phyloP scores from a whole-genome alignment of 2,797 vertebrate genomes.

The Erpetoichthys calabaricus region DNA sequence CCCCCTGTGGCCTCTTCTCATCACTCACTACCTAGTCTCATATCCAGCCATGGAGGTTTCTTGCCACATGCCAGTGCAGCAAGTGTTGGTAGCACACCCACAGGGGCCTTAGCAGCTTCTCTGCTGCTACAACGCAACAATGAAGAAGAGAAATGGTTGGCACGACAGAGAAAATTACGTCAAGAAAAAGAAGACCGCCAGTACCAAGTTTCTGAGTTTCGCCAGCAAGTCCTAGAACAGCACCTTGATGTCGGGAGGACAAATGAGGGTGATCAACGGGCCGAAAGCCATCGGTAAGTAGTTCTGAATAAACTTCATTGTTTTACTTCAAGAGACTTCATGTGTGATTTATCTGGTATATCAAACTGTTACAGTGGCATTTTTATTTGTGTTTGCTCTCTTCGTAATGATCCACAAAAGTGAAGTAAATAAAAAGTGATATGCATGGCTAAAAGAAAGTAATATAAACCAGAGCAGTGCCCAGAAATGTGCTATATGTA shows the following conservation, averaged over 20 bases:
- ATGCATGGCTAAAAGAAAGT: too few relatives aligned
- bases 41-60: slow-evolving; percentile 69
- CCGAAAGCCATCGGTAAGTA: slow-evolving; percentile 66
- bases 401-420: too few relatives aligned
- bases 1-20: slow-evolving; percentile 51
- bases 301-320: neutral
- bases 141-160: slow-evolving; percentile 93
- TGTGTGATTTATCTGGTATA: too few relatives aligned
- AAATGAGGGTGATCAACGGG: slow-evolving; percentile 60
- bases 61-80: slow-evolving; percentile 56
- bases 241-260: slow-evolving; percentile 76
- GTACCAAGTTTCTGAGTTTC: slow-evolving; percentile 91
- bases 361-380: too few relatives aligned
- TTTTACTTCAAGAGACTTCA: neutral
- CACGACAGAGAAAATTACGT: slow-evolving; percentile 77
- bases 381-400: too few relatives aligned
- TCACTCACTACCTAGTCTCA: slow-evolving; percentile 67
- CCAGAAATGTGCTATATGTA: too few relatives aligned
- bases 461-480: too few relatives aligned
- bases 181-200: slow-evolving; percentile 96
- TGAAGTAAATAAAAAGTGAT: too few relatives aligned
- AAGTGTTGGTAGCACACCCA: slow-evolving; percentile 25
- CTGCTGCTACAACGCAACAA: slow-evolving; percentile 78
- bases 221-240: slow-evolving; percentile 92
- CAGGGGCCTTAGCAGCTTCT: slow-evolving; percentile 46